Conservation (phyloP, 2,113 vertebrate species). For the Heterochromis multidens region DNA sequence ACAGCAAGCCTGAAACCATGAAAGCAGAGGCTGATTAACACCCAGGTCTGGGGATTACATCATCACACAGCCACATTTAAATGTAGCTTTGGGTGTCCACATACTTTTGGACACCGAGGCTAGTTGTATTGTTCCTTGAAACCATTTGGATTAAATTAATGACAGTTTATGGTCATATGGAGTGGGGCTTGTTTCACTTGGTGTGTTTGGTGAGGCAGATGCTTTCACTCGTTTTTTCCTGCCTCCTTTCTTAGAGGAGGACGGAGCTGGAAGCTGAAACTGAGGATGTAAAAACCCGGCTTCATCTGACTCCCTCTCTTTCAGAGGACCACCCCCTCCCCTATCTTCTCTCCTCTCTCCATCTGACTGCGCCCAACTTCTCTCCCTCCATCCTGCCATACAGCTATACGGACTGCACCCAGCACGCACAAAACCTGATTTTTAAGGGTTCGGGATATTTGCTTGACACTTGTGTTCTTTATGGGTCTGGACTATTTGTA, state of each 20-base stretch:
- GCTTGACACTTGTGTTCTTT: background rate
- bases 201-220: conserved; percentile 16
- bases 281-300: conserved; percentile 45
- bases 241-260: conserved; percentile 67
- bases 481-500: conserved; percentile 53
- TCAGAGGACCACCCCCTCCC: conserved; percentile 48
- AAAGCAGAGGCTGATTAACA: background rate
- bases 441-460: conserved; percentile 9
- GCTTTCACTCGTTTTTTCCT: background rate
- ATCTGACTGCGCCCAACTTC: conserved; percentile 60
- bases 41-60: background rate
- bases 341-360: conserved; percentile 30
- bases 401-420: conserved; percentile 37
- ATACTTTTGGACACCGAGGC: background rate
- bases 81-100: background rate
- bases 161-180: background rate
- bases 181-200: background rate
- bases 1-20: background rate
- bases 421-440: conserved; percentile 4
- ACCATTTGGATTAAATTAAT: conserved; percentile 2
- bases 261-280: conserved; percentile 40
- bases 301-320: conserved; percentile 45
- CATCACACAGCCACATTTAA: background rate
- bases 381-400: conserved; percentile 48
- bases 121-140: background rate